These are phyloP conservation scores for Drosophila navojoa DNA, from an alignment of 1,140 invertebrate genomes.

Conservation along the genomic window DNA sequence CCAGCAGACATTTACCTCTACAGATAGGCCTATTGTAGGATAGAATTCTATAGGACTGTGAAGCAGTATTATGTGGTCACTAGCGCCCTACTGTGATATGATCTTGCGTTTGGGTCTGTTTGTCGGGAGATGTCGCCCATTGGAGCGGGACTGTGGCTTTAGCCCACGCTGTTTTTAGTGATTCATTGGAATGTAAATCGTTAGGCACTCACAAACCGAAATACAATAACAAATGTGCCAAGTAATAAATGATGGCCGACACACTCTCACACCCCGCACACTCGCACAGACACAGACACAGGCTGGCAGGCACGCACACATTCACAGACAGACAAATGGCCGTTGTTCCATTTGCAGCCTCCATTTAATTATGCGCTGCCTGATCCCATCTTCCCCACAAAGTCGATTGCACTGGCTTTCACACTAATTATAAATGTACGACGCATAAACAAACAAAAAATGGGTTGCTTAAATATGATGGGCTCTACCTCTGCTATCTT, in stretches of 20 bases:
- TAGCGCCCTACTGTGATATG: no score
- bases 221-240: constrained; percentile 53
- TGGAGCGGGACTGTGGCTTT: background rate
- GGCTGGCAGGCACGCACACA: background rate
- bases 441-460: constrained; percentile 65
- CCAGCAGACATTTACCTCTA: no score
- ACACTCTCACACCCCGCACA: background rate
- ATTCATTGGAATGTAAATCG: constrained; percentile 78
- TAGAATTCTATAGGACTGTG: no score
- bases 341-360: constrained; percentile 4
- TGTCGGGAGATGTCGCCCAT: no score
- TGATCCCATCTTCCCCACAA: background rate
- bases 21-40: no score
- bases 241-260: constrained; percentile 50
- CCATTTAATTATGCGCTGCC: constrained; percentile 41
- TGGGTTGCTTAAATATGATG: constrained; percentile 18
- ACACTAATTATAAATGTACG: constrained; percentile 69
- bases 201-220: constrained; percentile 50
- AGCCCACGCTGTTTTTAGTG: constrained; percentile 21
- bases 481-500: background rate
- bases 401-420: constrained; percentile 47
- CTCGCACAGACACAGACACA: background rate
- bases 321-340: constrained; percentile 28
- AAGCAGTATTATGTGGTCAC: no score
- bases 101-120: no score